A percentile compares a stretch with the other conserved stretches of the same genome.
Conservation (phyloP, 2,888 invertebrate species). For the Portevinia maculata region DNA sequence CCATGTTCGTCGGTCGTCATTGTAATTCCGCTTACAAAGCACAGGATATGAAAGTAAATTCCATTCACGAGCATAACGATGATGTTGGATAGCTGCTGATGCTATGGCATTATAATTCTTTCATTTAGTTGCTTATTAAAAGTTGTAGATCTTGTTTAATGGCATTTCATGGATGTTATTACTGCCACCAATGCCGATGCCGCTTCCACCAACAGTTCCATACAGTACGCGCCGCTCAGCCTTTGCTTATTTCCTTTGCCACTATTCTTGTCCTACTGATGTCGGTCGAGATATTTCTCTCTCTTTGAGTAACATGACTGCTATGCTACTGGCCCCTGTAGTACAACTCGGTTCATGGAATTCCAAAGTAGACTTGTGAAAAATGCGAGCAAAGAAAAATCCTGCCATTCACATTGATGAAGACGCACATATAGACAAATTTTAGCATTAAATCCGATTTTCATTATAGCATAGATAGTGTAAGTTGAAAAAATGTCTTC, state of each 20-base stretch:
- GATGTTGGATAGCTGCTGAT: slow-evolving; percentile 72
- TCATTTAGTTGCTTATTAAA: slow-evolving; percentile 75
- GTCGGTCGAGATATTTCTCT: no score
- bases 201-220: slow-evolving; percentile 28
- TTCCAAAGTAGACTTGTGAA: slow-evolving; percentile 50
- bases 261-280: slow-evolving; percentile 30
- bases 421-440: slow-evolving; percentile 60
- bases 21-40: slow-evolving; percentile 70
- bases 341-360: slow-evolving; percentile 31
- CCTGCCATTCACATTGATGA: slow-evolving; percentile 70
- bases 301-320: slow-evolving; percentile 11
- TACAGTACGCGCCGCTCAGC: slow-evolving; percentile 1
- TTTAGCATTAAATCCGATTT: slow-evolving; percentile 71
- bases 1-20: slow-evolving; percentile 21
- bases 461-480: slow-evolving; percentile 48
- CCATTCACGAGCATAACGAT: slow-evolving; percentile 70
- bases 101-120: slow-evolving; percentile 74
- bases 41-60: slow-evolving; percentile 72
- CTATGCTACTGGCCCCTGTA: not conserved
- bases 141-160: slow-evolving; percentile 74
- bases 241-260: slow-evolving; percentile 15
- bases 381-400: slow-evolving; percentile 58
- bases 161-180: slow-evolving; percentile 73
- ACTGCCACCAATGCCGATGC: slow-evolving; percentile 30
- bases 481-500: slow-evolving; percentile 26